Evolutionary conservation across 1,140 invertebrate genomes (phyloP), one percentile per base, ranked within the genome.

Genomic region (Monochamus saltuarius): DNA sequence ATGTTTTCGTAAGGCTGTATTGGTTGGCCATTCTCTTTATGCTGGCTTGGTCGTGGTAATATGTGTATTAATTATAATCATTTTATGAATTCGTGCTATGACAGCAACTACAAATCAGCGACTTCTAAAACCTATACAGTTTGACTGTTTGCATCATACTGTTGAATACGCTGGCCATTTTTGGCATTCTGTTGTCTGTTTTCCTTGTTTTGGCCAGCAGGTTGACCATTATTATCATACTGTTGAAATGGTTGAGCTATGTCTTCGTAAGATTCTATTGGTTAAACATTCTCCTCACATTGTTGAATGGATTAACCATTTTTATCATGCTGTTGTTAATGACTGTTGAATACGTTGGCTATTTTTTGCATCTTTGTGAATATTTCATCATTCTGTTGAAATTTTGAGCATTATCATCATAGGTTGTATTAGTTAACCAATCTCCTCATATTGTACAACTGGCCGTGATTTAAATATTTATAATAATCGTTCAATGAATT

Each of bases 41-140:
- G 55, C 37, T 61, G 58, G n/a, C n/a, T n/a, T n/a, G n/a, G n/a
- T n/a, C 16, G 16, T 38, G n/a, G n/a, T n/a, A n/a, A n/a, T n/a
- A n/a, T n/a, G n/a, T n/a, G n/a, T n/a, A n/a, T n/a, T n/a, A n/a
- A n/a, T n/a, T n/a, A n/a, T n/a, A n/a, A n/a, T n/a, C n/a, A n/a
- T n/a, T n/a, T n/a, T n/a, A n/a, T n/a, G n/a, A n/a, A n/a, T n/a
- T n/a, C n/a, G n/a, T n/a, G n/a, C n/a, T n/a, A n/a, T n/a, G n/a
- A n/a, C n/a, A n/a, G n/a, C n/a, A n/a, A n/a, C n/a, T n/a, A n/a
- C n/a, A n/a, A n/a, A n/a, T 68, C 59, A 16, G 64, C 66, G 16
- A 61, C 57, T 51, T 68, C 57, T 40, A n/a, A n/a, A n/a, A 68
- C 64, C 16, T 66, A 70, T 22, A 58, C 13, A 29, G 47, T 40